Conservation (phyloP, 1,140 invertebrate species). For the Drosophila grimshawi region DNA sequence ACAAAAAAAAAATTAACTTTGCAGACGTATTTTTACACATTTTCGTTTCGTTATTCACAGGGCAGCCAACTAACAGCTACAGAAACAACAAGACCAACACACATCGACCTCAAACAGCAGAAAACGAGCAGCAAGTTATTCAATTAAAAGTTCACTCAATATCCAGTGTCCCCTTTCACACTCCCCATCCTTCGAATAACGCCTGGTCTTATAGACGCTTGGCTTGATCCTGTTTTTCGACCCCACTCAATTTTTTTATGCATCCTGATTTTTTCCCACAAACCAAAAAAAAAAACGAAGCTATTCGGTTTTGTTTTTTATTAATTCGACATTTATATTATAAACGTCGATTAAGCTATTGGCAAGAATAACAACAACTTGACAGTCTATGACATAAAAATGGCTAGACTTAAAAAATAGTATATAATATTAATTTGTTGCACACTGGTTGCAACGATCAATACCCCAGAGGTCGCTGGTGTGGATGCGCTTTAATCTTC, state of each 20-base stretch:
- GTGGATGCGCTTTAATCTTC: too few relatives aligned
- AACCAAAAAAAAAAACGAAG: not conserved
- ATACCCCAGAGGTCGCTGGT: too few relatives aligned
- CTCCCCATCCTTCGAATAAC: not conserved
- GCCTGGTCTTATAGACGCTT: slow-evolving; percentile 5
- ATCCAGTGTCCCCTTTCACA: slow-evolving; percentile 12
- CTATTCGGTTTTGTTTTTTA: too few relatives aligned
- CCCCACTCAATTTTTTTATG: slow-evolving; percentile 6
- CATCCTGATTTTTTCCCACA: not conserved
- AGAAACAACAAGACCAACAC: slow-evolving; percentile 24
- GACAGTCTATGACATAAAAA: too few relatives aligned
- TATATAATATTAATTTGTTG: too few relatives aligned
- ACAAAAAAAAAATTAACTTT: slow-evolving; percentile 66
- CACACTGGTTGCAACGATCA: too few relatives aligned
- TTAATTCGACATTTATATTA: too few relatives aligned
- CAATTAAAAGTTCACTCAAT: slow-evolving; percentile 77
- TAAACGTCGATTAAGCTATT: too few relatives aligned
- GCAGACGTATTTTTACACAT: slow-evolving; percentile 56
- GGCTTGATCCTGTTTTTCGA: not conserved
- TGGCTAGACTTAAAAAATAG: too few relatives aligned
- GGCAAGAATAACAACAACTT: too few relatives aligned
- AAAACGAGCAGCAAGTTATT: slow-evolving; percentile 78
- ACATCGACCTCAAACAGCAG: slow-evolving; percentile 47
- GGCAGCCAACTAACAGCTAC: slow-evolving; percentile 69
- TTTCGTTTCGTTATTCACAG: slow-evolving; percentile 28